Percentiles rank a stretch among this genome's conserved stretches.
Conservation (phyloP, 2,797 vertebrate species). For the Gambelia wislizenii region DNA sequence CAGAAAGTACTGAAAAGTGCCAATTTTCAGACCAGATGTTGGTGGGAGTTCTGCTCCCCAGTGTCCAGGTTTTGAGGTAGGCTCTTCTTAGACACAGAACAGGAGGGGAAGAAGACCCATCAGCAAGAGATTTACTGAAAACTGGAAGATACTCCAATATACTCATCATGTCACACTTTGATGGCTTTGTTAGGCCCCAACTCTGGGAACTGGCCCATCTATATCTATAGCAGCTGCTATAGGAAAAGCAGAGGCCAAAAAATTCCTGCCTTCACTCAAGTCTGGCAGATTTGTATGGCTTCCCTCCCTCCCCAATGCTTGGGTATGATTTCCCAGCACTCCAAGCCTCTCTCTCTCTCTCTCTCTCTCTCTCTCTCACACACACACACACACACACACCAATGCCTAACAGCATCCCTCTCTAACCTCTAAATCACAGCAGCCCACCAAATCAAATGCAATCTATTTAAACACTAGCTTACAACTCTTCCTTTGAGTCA, state of each 20-base stretch:
- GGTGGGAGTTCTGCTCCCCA: background rate
- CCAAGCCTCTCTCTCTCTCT: too few relatives aligned
- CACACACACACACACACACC: too few relatives aligned
- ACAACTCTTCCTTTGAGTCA: too few relatives aligned
- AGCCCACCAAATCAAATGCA: too few relatives aligned
- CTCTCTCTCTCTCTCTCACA: too few relatives aligned
- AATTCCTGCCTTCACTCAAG: constrained; percentile 89
- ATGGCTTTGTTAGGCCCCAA: constrained; percentile 75
- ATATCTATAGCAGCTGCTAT: background rate
- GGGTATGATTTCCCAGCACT: too few relatives aligned
- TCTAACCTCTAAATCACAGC: too few relatives aligned
- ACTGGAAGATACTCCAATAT: background rate
- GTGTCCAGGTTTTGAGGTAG: background rate
- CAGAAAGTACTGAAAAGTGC: rapidly evolving
- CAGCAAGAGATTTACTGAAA: background rate
- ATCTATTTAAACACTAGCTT: too few relatives aligned
- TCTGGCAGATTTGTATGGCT: constrained; percentile 75
- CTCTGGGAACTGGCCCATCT: too few relatives aligned
- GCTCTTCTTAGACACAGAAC: too few relatives aligned
- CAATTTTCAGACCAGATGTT: background rate
- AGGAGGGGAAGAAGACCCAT: background rate
- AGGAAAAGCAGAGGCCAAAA: constrained; percentile 76
- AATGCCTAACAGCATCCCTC: too few relatives aligned
- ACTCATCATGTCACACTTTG: background rate
- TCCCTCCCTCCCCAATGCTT: too few relatives aligned